Conservation (phyloP, 2,888 invertebrate species). For the Leptinotarsa peninsularis region DNA sequence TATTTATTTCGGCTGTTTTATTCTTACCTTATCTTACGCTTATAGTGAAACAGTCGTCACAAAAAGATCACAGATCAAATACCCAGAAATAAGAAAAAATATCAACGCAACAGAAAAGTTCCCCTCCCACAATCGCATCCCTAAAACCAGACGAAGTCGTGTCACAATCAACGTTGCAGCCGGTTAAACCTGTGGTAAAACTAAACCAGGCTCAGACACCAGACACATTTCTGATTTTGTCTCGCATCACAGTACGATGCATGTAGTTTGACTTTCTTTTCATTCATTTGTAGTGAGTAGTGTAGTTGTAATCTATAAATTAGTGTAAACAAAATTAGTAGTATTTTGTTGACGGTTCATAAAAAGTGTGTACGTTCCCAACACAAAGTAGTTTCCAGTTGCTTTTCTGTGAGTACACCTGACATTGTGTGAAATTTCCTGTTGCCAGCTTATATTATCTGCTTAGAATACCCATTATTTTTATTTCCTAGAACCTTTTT, state of each 20-base stretch:
- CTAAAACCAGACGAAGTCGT: slow-evolving; percentile 6
- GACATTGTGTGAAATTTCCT: slow-evolving; percentile 3
- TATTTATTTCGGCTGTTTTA: not conserved
- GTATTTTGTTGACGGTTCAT: not conserved
- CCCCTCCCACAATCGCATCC: not conserved
- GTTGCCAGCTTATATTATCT: not conserved
- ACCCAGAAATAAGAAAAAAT: not conserved
- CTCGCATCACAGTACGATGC: not conserved
- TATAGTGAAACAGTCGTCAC: not conserved
- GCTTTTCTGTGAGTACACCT: not conserved
- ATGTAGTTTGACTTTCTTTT: not conserved
- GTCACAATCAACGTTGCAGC: too few species aligned
- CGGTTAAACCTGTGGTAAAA: too few species aligned
- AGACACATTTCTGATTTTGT: slow-evolving; percentile 8
- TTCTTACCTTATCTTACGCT: not conserved
- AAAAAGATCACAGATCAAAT: not conserved
- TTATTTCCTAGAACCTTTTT: not conserved
- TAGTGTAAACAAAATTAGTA: not conserved
- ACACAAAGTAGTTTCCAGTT: not conserved
- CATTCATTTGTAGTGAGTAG: slow-evolving; percentile 12
- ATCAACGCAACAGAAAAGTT: too few species aligned
- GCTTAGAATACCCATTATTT: not conserved
- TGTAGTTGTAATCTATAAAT: slow-evolving; percentile 9
- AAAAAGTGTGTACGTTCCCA: not conserved
- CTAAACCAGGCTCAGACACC: not conserved